phyloP scores from a whole-genome alignment of 2,113 vertebrate species.

The Corvus hawaiiensis region DNA sequence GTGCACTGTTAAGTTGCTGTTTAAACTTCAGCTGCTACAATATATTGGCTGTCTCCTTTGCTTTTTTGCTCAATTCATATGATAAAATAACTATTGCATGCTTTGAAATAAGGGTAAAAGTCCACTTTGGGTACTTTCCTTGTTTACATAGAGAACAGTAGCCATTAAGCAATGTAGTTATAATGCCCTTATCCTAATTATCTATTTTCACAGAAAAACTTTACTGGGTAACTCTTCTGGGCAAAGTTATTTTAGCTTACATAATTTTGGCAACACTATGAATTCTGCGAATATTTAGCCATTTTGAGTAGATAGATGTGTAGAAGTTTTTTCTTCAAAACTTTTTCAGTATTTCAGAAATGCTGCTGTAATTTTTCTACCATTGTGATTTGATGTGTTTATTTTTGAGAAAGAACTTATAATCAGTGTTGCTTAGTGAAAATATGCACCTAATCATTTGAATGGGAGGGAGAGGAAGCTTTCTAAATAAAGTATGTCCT shows the following conservation, averaged over 20 bases:
- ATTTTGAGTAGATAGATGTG: background rate
- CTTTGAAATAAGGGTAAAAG: background rate
- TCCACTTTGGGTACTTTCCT: background rate
- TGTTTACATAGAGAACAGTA: background rate
- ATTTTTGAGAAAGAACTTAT: background rate
- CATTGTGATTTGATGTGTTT: background rate
- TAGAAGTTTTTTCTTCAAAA: background rate
- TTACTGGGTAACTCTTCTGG: background rate
- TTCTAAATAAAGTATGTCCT: background rate
- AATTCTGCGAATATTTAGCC: background rate
- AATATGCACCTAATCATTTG: background rate
- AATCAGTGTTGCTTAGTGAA: background rate
- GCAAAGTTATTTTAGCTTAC: background rate
- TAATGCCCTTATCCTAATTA: background rate
- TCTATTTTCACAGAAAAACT: background rate
- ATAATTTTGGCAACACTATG: background rate
- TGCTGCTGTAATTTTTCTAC: background rate
- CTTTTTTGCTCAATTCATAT: background rate
- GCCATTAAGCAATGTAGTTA: background rate
- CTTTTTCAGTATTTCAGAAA: background rate
- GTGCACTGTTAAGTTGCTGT: background rate
- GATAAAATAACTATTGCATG: background rate
- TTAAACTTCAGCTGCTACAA: background rate
- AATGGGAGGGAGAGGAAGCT: background rate
- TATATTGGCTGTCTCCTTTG: background rate